Conservation (phyloP, 2,113 vertebrate genomes). For the Gnathonemus longibarbis region DNA sequence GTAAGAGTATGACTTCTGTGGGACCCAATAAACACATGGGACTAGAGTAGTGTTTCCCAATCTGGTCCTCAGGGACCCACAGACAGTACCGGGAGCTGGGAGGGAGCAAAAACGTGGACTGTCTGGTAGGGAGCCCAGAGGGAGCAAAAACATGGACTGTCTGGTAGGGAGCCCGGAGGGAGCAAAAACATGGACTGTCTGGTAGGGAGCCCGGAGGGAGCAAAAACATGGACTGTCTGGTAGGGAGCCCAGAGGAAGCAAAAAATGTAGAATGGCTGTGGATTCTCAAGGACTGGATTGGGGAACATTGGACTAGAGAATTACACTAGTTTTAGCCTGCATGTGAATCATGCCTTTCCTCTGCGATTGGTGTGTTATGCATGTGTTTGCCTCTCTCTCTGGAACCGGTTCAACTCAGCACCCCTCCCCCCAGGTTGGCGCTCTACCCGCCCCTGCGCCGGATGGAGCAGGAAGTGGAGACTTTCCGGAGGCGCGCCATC, state of each 20-base stretch:
- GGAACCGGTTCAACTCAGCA: neutral
- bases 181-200: too few relatives aligned
- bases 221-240: too few relatives aligned
- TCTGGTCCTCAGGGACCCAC: neutral
- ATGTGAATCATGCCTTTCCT: neutral
- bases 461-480: conserved; percentile 72
- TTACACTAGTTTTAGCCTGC: neutral
- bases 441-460: conserved; percentile 66
- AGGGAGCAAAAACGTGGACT: too few relatives aligned
- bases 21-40: neutral
- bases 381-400: too few relatives aligned
- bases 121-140: too few relatives aligned
- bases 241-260: too few relatives aligned
- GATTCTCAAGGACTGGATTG: too few relatives aligned
- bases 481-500: conserved; percentile 68
- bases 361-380: neutral
- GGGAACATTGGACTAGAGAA: neutral
- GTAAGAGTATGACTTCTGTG: neutral
- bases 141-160: too few relatives aligned
- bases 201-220: too few relatives aligned
- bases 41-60: neutral
- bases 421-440: conserved; percentile 50
- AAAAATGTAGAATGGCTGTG: too few relatives aligned
- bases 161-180: too few relatives aligned
- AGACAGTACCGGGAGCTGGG: too few relatives aligned